A percentile compares a stretch with the other conserved stretches of the same genome.
Conservation (phyloP, 2,113 vertebrate genomes). For the Rhinichthys klamathensis region DNA sequence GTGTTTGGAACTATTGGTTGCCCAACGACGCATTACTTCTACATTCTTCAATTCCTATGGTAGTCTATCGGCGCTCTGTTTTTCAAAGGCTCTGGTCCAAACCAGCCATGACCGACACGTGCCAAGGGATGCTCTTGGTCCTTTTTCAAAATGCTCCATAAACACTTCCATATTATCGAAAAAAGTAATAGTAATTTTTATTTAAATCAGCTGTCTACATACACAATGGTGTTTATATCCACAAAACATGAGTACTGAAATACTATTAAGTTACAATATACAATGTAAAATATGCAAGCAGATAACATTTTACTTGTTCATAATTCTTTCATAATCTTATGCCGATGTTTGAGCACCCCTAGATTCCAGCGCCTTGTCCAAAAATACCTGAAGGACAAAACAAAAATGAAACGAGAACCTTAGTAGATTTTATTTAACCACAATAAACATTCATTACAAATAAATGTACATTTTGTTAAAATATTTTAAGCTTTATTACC, state of each 20-base stretch:
- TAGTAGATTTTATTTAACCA: neutral
- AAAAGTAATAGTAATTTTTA: neutral
- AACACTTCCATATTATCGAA: neutral
- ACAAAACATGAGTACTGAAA: neutral
- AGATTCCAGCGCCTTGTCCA: conserved; percentile 46
- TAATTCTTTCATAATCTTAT: neutral
- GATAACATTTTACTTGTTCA: neutral
- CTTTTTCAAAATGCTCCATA: neutral
- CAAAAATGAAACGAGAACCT: neutral
- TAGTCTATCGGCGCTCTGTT: too few relatives aligned
- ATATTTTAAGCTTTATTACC: conserved; percentile 67
- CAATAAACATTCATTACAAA: neutral
- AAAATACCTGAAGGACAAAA: conserved; percentile 65
- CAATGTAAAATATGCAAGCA: neutral
- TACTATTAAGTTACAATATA: neutral
- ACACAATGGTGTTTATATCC: neutral
- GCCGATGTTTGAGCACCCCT: neutral
- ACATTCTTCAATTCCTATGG: too few relatives aligned
- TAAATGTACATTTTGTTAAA: too few relatives aligned
- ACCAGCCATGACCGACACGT: too few relatives aligned
- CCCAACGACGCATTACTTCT: too few relatives aligned
- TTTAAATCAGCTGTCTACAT: neutral
- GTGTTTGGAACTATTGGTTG: too few relatives aligned
- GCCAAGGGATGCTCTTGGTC: too few relatives aligned
- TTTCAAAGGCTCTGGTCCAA: too few relatives aligned